Conservation (phyloP, 2,797 vertebrate genomes). For the Pristis pectinata region DNA sequence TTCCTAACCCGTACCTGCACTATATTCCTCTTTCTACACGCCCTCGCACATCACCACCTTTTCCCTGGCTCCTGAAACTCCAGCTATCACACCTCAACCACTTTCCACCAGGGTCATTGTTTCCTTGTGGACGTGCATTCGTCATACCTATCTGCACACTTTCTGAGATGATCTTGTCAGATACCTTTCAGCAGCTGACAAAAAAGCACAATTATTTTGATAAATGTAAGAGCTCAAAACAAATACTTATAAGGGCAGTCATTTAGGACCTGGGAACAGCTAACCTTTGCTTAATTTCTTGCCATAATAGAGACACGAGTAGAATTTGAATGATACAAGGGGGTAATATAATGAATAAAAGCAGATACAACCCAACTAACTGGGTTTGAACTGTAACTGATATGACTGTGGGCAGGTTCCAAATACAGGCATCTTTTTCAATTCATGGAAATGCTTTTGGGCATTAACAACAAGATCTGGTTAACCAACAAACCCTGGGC, state of each 20-base stretch:
- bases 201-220: neutral
- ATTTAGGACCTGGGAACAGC: neutral
- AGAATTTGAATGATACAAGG: neutral
- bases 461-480: constrained; percentile 13
- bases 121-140: neutral
- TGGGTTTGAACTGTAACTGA: neutral
- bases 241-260: neutral
- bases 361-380: neutral
- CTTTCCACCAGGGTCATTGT: neutral
- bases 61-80: neutral
- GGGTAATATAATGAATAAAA: neutral
- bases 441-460: constrained; percentile 17
- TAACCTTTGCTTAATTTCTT: neutral
- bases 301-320: neutral
- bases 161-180: neutral
- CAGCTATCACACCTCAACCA: neutral
- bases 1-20: neutral
- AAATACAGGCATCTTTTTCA: neutral
- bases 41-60: neutral
- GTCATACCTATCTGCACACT: neutral
- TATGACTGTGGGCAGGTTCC: neutral
- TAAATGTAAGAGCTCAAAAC: neutral
- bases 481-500: constrained; percentile 42
- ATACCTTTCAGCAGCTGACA: neutral
- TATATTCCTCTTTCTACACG: neutral